phyloP scores from a whole-genome alignment of 2,113 vertebrate genomes.

The Sebastes schlegelii region DNA sequence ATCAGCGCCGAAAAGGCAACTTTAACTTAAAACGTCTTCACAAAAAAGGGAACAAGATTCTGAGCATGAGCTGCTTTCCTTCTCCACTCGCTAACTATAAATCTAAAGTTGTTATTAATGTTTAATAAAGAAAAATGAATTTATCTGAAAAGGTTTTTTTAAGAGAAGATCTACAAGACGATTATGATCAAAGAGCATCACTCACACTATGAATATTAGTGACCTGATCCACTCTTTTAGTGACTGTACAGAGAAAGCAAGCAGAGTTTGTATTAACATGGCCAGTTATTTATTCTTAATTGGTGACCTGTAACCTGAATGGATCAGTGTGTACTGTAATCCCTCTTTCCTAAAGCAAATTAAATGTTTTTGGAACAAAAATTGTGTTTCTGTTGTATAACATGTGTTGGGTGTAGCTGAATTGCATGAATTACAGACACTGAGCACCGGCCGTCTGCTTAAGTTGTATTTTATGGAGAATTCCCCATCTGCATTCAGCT shows the following conservation, averaged over 20 bases:
- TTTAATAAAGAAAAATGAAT: slow-evolving; percentile 72
- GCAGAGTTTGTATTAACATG: slow-evolving; percentile 78
- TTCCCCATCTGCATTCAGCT: background rate
- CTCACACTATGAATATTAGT: slow-evolving; percentile 66
- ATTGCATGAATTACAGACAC: background rate
- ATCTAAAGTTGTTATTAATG: slow-evolving; percentile 70
- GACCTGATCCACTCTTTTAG: slow-evolving; percentile 74
- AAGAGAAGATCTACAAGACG: slow-evolving; percentile 56
- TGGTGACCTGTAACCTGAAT: slow-evolving; percentile 80
- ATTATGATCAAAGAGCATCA: slow-evolving; percentile 55
- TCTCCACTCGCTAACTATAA: slow-evolving; percentile 61
- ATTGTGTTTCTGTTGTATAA: slow-evolving; percentile 3
- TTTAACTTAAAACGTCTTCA: slow-evolving; percentile 39
- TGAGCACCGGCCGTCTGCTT: background rate
- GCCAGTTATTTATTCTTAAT: slow-evolving; percentile 87
- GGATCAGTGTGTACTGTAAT: slow-evolving; percentile 83
- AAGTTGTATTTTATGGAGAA: background rate
- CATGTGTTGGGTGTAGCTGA: background rate
- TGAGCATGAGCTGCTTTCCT: slow-evolving; percentile 63
- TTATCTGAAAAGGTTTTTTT: slow-evolving; percentile 60
- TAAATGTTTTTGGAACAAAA: slow-evolving; percentile 82
- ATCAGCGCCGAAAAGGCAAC: slow-evolving; percentile 20
- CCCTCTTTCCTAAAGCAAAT: slow-evolving; percentile 76
- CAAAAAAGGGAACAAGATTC: slow-evolving; percentile 73
- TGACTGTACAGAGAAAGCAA: slow-evolving; percentile 75